Evolutionary conservation across 1,140 invertebrate species (phyloP).

Genomic region (Plodia interpunctella): DNA sequence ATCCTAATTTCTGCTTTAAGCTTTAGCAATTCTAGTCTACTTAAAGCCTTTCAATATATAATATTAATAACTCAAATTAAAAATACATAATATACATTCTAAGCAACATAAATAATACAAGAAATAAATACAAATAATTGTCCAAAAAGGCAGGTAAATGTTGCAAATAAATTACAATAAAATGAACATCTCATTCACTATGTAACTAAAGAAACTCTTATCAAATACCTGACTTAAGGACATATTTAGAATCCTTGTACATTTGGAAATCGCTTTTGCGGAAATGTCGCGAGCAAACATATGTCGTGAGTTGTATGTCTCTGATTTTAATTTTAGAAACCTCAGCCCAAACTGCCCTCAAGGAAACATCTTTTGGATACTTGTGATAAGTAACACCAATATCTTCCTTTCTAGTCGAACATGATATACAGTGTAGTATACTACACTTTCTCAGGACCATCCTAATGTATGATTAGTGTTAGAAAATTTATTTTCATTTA

Average conservation of each 20-base stretch:
- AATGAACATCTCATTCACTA: conserved; percentile 13
- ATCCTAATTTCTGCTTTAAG: no score
- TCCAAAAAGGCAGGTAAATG: conserved; percentile 3
- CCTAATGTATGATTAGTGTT: conserved; percentile 32
- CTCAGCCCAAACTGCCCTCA: conserved; percentile 42
- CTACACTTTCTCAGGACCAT: conserved; percentile 65
- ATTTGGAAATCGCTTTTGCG: conserved; percentile 62
- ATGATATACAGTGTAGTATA: conserved; percentile 54
- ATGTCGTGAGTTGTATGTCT: conserved; percentile 31
- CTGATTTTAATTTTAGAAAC: conserved; percentile 32
- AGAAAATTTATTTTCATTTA: background rate
- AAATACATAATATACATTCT: no score
- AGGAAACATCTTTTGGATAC: conserved; percentile 51
- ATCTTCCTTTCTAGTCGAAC: conserved; percentile 55
- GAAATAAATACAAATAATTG: conserved; percentile 13
- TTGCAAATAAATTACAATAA: conserved; percentile 22
- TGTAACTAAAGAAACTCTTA: conserved; percentile 16
- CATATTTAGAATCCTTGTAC: conserved; percentile 59
- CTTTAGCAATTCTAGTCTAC: no score
- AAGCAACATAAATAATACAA: background rate
- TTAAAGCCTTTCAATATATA: no score
- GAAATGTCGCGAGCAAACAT: conserved; percentile 65
- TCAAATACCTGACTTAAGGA: conserved; percentile 56
- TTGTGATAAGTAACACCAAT: conserved; percentile 64
- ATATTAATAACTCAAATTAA: no score